Evolutionary conservation across 2,113 vertebrate genomes (phyloP), one percentile per base, ranked within the genome.

Genomic region (Peromyscus californicus): DNA sequence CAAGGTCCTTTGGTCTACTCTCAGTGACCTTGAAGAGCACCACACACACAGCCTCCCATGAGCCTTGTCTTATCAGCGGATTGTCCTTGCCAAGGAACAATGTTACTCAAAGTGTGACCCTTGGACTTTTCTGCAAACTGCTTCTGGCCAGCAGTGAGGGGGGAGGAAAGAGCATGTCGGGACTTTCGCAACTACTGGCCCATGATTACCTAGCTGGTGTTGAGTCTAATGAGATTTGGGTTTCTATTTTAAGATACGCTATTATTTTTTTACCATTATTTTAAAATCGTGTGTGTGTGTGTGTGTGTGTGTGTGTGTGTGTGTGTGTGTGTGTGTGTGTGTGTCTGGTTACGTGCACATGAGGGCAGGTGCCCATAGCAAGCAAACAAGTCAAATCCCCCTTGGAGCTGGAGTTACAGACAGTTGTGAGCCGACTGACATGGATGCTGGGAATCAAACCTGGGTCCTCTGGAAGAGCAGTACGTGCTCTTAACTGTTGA

Each of bases 1-100:
- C 42, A 21, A 16, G 7, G 36, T 22, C 36, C 67, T 48, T 51
- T 6, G 33, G 10, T 24, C 54, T 54, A n/a, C 10, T 72, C n/a
- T 48, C 33, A 7, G 45, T 54, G 57, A 21, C 80, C 42, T 42
- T 24, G 45, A n/a, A 48, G 63, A 67, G 45, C 45, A 72, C 26
- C 1, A 0, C 1, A 1, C 1, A 1, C 0, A 0, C 29, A 48
- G 31, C 61, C 36, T 48, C 48, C 33, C 1, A 0, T 0, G 17
- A 45, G 5, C 39, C 63, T 4, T 3, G 45, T 26, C 21, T 59
- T 63, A 33, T 33, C 12, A 1, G 1, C 0, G 0, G 29, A n/a
- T 16, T 45, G 54, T 85, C 48, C 45, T 54, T 67, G 26, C 42
- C 63, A 16, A 6, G 26, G 17, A 45, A 22, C 61, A 51, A 39